Percentiles rank a stretch among this genome's conserved stretches.
Conservation (phyloP, 2,888 invertebrate genomes). For the Bhutanitis thaidina region DNA sequence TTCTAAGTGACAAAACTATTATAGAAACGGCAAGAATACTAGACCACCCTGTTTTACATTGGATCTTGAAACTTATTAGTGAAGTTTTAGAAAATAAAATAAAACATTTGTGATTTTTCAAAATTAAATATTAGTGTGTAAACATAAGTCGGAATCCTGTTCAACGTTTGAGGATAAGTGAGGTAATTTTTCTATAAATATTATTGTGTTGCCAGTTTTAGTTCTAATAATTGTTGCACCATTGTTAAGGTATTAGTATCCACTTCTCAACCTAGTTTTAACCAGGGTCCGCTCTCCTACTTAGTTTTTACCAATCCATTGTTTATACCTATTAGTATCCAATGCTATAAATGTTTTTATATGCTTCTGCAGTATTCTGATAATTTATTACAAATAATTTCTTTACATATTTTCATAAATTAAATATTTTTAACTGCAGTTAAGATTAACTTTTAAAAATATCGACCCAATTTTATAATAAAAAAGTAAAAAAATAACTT, state of each 20-base stretch:
- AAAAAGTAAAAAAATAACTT: no score
- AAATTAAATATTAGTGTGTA: slow-evolving; percentile 30
- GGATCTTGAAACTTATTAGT: slow-evolving; percentile 8
- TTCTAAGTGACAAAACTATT: slow-evolving; percentile 10
- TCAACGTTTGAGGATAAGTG: slow-evolving; percentile 17
- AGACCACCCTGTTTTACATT: background rate
- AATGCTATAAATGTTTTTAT: background rate
- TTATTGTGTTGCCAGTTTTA: background rate
- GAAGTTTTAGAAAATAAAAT: slow-evolving; percentile 2
- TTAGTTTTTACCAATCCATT: no score
- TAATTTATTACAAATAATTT: no score
- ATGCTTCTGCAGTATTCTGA: no score
- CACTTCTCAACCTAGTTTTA: no score
- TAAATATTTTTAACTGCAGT: no score
- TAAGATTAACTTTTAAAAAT: no score
- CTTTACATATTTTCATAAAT: no score
- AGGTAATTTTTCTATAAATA: slow-evolving; percentile 11
- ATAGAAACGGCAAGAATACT: background rate
- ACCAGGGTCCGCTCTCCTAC: no score
- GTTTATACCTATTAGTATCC: background rate
- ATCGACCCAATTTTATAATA: no score
- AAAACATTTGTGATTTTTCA: slow-evolving; percentile 19
- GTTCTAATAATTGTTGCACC: slow-evolving; percentile 3
- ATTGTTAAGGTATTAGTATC: background rate
- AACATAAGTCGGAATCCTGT: slow-evolving; percentile 25